Evolutionary conservation across 1,140 invertebrate genomes (phyloP), one percentile per base, ranked within the genome.

Genomic region (Formica selysi): DNA sequence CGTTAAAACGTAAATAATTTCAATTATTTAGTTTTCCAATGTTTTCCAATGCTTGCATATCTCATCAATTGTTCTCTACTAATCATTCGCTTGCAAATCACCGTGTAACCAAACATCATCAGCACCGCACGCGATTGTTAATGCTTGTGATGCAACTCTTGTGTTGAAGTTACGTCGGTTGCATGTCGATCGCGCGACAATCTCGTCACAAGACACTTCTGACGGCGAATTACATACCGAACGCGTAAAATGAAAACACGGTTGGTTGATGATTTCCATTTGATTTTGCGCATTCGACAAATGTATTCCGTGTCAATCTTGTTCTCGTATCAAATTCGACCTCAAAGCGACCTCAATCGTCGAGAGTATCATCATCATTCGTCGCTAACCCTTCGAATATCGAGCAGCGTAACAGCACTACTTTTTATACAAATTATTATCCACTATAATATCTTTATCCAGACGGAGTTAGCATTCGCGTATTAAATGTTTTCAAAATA

Each of bases 301-400:
- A 74, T 54, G 54, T 48, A 44, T 73, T 71, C 3, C 54, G 26
- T 32, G 78, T 71, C 51, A 73, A 71, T 81, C 79, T 81, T 19
- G 54, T 61, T 73, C 73, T 29, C 68, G 29, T 32, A 61, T 83
- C 79, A 62, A 59, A 29, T 67, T n/a, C 67, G 79, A 81, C 67
- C 36, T 83, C 79, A 73, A 83, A 83, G 54, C 36, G 51, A 29
- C 61, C 16, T 44, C 78, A 32, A 86, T 68, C 32, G 78, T 51
- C 54, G 51, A 68, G 54, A 7, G 64, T 59, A 67, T 73, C 67
- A 74, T 89, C 90, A 74, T 83, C 79, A 83, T 83, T 8, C 54
- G 38, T 83, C 54, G 54, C 13, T 73, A 73, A 83, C 41, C n/a
- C 67, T 73, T 83, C 10, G 54, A 83, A 19, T n/a, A 81, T 11